Conservation (phyloP, 2,797 vertebrate genomes). For the Scyliorhinus canicula region DNA sequence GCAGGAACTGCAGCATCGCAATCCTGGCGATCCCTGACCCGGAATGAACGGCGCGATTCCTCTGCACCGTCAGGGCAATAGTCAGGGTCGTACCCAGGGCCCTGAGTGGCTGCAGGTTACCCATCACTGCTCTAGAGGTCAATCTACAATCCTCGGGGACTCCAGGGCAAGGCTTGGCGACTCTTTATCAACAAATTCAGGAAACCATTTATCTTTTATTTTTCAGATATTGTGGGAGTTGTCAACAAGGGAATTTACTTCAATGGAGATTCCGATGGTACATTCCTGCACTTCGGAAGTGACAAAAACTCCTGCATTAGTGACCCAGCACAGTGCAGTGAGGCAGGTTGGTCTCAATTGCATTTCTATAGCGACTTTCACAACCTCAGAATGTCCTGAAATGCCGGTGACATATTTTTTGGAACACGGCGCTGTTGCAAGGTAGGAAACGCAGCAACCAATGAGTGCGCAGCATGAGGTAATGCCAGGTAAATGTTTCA, state of each 20-base stretch:
- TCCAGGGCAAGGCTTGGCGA: not conserved
- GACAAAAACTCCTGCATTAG: slow-evolving; percentile 83
- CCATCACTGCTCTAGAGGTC: too few species aligned
- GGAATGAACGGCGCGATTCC: too few species aligned
- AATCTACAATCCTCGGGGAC: not conserved
- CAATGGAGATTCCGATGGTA: slow-evolving; percentile 68
- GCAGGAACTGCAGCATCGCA: too few species aligned
- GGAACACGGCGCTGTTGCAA: not conserved
- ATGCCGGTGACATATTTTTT: not conserved
- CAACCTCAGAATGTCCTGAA: not conserved
- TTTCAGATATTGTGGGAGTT: slow-evolving; percentile 85
- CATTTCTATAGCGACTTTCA: not conserved
- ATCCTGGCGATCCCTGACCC: too few species aligned
- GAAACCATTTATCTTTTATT: slow-evolving; percentile 41
- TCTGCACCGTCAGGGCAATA: too few species aligned
- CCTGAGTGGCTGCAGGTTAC: too few species aligned
- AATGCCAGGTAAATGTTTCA: not conserved
- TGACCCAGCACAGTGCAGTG: slow-evolving; percentile 76
- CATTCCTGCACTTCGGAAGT: slow-evolving; percentile 79
- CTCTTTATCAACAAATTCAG: not conserved
- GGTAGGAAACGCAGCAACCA: not conserved
- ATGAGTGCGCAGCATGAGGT: not conserved
- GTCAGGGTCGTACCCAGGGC: too few species aligned
- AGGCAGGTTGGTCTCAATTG: slow-evolving; percentile 62
- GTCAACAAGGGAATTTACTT: slow-evolving; percentile 84